Conservation (phyloP, 2,113 vertebrate genomes). For the Centropus bengalensis region DNA sequence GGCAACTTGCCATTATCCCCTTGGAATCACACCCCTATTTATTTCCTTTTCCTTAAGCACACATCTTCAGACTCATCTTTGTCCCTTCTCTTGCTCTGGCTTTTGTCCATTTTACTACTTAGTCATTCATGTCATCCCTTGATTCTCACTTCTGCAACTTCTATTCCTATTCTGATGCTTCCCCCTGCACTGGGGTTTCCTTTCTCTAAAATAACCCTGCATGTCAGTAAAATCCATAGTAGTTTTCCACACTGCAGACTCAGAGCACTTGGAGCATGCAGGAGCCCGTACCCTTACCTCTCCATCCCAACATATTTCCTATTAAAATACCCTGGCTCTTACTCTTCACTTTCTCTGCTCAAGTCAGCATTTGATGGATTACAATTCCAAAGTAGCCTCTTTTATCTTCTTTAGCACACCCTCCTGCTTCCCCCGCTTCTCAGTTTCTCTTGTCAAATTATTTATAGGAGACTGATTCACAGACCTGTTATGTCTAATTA, state of each 20-base stretch:
- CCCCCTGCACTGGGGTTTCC: background rate
- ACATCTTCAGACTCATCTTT: background rate
- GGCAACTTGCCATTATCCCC: background rate
- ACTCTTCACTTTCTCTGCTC: background rate
- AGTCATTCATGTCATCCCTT: background rate
- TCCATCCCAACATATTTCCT: background rate
- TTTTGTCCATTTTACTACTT: background rate
- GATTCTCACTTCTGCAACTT: background rate
- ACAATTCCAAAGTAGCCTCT: background rate
- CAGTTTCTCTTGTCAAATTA: conserved; percentile 74
- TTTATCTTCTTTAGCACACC: conserved; percentile 4
- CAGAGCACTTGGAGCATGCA: background rate
- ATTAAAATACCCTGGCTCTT: background rate
- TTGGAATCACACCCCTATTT: background rate
- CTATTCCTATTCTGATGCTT: background rate
- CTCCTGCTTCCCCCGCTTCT: conserved; percentile 2
- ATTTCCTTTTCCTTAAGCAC: background rate
- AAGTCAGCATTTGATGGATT: background rate
- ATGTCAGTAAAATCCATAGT: background rate
- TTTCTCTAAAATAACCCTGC: background rate
- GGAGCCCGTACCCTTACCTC: background rate
- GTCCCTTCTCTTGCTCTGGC: background rate
- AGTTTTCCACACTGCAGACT: background rate
- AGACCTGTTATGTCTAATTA: conserved; percentile 79
- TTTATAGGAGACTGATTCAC: conserved; percentile 77